These are phyloP conservation scores for Zeugodacus cucurbitae DNA, from an alignment of 1,140 invertebrate genomes.

Conservation along the genomic window DNA sequence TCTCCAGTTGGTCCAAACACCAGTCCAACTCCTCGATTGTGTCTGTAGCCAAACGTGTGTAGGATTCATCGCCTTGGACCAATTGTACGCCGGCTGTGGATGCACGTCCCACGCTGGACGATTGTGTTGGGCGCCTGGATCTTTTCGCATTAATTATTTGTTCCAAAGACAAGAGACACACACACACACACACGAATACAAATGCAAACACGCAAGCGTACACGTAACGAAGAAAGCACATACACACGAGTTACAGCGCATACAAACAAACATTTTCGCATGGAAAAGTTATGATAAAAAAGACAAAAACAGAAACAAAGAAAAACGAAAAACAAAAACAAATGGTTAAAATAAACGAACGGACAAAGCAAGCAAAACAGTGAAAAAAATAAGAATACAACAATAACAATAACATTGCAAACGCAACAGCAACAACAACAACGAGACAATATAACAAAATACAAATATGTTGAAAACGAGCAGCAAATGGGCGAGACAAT, in stretches of 20 bases:
- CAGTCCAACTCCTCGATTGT: slow-evolving; percentile 99
- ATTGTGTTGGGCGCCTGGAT: slow-evolving; percentile 64
- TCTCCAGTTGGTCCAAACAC: slow-evolving; percentile 99
- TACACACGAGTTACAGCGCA: not conserved
- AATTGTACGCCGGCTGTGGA: slow-evolving; percentile 56
- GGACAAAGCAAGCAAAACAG: slow-evolving; percentile 38
- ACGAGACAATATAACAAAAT: not conserved
- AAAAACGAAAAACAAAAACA: not conserved
- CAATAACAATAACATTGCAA: slow-evolving; percentile 36
- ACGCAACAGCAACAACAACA: slow-evolving; percentile 40
- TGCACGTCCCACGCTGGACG: slow-evolving; percentile 56
- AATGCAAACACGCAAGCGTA: not conserved
- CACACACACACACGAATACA: slow-evolving; percentile 42
- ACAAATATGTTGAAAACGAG: not conserved
- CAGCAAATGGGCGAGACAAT: not conserved
- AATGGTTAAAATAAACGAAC: slow-evolving; percentile 36
- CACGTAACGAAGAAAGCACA: not conserved
- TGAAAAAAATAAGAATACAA: not conserved
- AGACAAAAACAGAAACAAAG: not conserved
- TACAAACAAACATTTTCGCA: not conserved
- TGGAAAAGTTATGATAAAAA: not conserved
- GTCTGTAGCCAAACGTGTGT: slow-evolving; percentile 92
- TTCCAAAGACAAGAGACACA: slow-evolving; percentile 45
- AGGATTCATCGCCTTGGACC: slow-evolving; percentile 83
- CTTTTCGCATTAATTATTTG: slow-evolving; percentile 65